Evolutionary conservation across 2,888 invertebrate genomes (phyloP), one percentile per base, ranked within the genome.

Genomic region (Thymelicus sylvestris): DNA sequence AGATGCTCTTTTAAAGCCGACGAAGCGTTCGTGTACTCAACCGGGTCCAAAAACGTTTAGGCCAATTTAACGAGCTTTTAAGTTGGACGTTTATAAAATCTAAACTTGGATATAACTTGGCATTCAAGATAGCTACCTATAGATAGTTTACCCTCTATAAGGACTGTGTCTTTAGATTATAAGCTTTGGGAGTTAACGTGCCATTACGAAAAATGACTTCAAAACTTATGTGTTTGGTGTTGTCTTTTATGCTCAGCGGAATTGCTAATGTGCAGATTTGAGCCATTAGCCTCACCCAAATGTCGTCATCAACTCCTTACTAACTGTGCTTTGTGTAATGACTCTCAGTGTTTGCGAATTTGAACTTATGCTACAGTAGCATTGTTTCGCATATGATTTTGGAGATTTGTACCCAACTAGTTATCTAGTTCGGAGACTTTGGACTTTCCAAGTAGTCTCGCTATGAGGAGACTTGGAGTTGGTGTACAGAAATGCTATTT

Each of bases 301-400:
- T 71, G 71, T 71, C 61, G 60, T 70, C 60, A 66, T 66, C 66
- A 71, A 71, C 61, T 71, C 66, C 44, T 66, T 66, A 44, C 66
- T 61, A 71, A 71, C 71, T 71, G 66, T 71, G 71, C 61, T 71
- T 62, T 66, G 71, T 66, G 55, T 71, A 71, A 71, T 62, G 71
- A 47, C 66, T 61, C 55, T 55, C 65, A 60, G 62, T 71, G 70
- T 50, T 39, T n/a, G 55, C 15, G 41, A 62, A 61, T 61, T 61
- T 71, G 66, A 31, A 62, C 66, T 12, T 44, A 71, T 61, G 52
- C 52, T 50, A 61, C 66, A 70, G 50, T 47, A 24, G 69, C 69
- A 39, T 24, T 68, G 60, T 60, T 66, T 52, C 60, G 52, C 60
- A 50, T 61, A 24, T 55, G 12, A 24, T 50, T 71, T 66, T 52